Evolutionary conservation across 2,113 vertebrate species (phyloP), one percentile per base, ranked within the genome.

Genomic region (Puffinus mauretanicus): DNA sequence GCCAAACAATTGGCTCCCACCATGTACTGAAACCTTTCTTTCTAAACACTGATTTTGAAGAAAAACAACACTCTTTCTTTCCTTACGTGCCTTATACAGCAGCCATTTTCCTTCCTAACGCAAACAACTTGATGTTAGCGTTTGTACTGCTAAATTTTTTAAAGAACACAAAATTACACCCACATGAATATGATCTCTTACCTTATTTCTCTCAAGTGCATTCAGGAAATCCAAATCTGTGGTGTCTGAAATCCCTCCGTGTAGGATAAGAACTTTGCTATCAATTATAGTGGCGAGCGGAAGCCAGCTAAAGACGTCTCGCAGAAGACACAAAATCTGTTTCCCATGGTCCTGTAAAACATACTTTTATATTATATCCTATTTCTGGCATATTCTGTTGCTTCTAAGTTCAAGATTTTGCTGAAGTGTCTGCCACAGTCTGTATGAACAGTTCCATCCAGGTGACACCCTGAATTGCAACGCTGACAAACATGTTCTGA

Each of bases 231-330:
- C 98, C 97, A 99, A 95, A 94, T 99, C 99, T 8, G 99, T 99
- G 82, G 98, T 98, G 91, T 99, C 98, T 10, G 99, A 99, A 95
- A 99, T 99, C 3, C 99, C 99, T 58, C 99, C 99, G 12, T 99
- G 99, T 57, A 99, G 97, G 4, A 99, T 98, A 51, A 99, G 98
- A 72, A 99, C 98, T 97, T 99, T 99, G 80, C 98, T 98, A 38
- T 99, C 99, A 87, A 99, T 98, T 93, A 99, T 97, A 18, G 99
- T 99, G 16, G 99, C 99, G 3, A 99, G 90, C 5, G 99, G 99
- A 86, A 99, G 98, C 94, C 99, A 98, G 96, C 99, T 98, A 95
- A 99, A 99, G 54, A 99, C 95, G 1, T 99, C 99, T 97, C 98
- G 98, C 82, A 99, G 97, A 79, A 99, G 95, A 95, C 97, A 93